A percentile compares a stretch with the other conserved stretches of the same genome.
Conservation (phyloP, 2,797 vertebrate species). For the Paguma larvata region DNA sequence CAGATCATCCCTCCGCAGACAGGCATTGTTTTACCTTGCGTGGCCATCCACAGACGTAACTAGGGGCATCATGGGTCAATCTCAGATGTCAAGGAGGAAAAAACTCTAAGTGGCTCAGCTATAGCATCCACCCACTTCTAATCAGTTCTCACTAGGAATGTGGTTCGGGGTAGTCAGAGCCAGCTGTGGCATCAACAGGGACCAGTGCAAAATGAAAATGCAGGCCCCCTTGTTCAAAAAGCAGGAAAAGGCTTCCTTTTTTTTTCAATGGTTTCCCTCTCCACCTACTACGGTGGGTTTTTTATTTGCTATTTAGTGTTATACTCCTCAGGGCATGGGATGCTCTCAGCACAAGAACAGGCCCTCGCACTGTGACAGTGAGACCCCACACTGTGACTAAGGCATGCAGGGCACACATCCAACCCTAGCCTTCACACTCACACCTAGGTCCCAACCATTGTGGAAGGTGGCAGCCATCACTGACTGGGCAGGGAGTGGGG, state of each 20-base stretch:
- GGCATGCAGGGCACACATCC: no score
- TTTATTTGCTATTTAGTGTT: not conserved
- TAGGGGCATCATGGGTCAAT: not conserved
- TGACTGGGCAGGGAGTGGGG: rapidly evolving
- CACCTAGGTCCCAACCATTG: rapidly evolving
- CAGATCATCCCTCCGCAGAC: not conserved
- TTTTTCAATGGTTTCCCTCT: not conserved
- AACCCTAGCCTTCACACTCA: not conserved
- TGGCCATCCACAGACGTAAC: not conserved
- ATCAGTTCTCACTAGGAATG: not conserved
- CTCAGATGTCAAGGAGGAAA: not conserved
- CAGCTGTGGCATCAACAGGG: not conserved
- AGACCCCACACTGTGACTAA: not conserved
- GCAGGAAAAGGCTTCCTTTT: not conserved
- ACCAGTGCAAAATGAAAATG: not conserved
- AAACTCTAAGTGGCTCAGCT: not conserved
- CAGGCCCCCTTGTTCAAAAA: not conserved
- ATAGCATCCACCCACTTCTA: not conserved
- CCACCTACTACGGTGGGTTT: not conserved
- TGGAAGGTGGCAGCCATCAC: not conserved
- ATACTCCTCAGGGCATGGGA: not conserved
- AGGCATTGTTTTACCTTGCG: not conserved
- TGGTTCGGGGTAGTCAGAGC: not conserved
- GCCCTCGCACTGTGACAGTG: not conserved
- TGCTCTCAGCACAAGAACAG: not conserved